Evolutionary conservation across 2,797 vertebrate genomes (phyloP), one percentile per base, ranked within the genome.

Genomic region (Kryptolebias ocellatus): DNA sequence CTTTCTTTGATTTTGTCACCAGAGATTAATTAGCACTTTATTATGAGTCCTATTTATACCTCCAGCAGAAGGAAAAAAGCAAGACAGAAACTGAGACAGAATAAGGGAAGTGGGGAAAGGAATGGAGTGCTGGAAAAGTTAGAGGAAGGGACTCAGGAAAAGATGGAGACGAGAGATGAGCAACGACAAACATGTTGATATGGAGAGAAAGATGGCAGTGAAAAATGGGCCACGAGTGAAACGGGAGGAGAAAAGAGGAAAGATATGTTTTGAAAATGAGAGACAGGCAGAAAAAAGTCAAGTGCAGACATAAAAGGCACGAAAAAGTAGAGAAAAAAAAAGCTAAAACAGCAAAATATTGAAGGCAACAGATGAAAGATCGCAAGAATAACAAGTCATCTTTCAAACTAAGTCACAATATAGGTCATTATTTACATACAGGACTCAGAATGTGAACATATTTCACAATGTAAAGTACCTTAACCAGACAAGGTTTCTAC

Each of bases 21-120:
- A 83, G 91, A 91, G 91, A 91, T 93, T 92, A 93, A 93, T 92
- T 92, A 92, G 89, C 67, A 79, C 88, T 90, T 91, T 88, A 91
- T 90, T 88, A 91, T 79, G 75, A 87, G 55, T 67, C 74, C 70
- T 87, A 89, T 90, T 90, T 90, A 88, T 89, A 90, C 86, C 82
- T 81, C 81, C 68, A 75, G 78, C 61, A 47, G 17, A 63, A 70
- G 59, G 70, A 57, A 56, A 61, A 53, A 63, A 27, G 55, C 64
- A 58, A 74, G 59, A 60, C 49, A 0, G 27, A 44, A 15, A 57
- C 8, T 69, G 57, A 63, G 52, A 0, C 11, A 49, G 14, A 51
- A 8, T 50, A 1, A 31, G 27, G 37, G 17, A n/a, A n/a, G n/a
- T 16, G 52, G 29, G n/a, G 45, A 52, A 15, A 24, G 20, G 20